A percentile compares a stretch with the other conserved stretches of the same genome.
Conservation (phyloP, 2,113 vertebrate species). For the Lophotis ruficrista region DNA sequence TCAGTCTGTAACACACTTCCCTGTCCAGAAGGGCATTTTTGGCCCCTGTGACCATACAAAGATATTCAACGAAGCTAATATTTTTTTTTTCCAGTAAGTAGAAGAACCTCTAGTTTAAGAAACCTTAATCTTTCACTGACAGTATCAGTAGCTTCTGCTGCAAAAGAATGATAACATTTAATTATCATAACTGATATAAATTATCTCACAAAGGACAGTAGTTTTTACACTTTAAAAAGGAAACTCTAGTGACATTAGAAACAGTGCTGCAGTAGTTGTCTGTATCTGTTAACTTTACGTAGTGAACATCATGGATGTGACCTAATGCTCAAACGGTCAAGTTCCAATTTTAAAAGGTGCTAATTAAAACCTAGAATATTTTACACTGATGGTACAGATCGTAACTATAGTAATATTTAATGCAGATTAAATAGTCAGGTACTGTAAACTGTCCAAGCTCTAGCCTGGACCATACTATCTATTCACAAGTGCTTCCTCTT, state of each 20-base stretch:
- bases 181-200: background rate
- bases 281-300: background rate
- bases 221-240: background rate
- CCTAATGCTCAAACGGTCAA: background rate
- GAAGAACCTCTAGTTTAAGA: background rate
- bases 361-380: background rate
- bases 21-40: background rate
- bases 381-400: background rate
- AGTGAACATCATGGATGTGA: background rate
- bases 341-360: background rate
- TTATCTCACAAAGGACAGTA: background rate
- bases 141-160: background rate
- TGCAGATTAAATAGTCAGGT: background rate
- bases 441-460: background rate
- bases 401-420: background rate
- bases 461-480: background rate
- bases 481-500: background rate
- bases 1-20: background rate
- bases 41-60: rapidly evolving
- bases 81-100: too few relatives aligned
- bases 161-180: background rate
- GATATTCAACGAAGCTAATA: background rate
- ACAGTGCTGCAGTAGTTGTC: background rate
- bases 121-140: background rate
- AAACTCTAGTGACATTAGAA: background rate